Evolutionary conservation across 2,797 vertebrate species (phyloP).

Genomic region (Furcifer pardalis): DNA sequence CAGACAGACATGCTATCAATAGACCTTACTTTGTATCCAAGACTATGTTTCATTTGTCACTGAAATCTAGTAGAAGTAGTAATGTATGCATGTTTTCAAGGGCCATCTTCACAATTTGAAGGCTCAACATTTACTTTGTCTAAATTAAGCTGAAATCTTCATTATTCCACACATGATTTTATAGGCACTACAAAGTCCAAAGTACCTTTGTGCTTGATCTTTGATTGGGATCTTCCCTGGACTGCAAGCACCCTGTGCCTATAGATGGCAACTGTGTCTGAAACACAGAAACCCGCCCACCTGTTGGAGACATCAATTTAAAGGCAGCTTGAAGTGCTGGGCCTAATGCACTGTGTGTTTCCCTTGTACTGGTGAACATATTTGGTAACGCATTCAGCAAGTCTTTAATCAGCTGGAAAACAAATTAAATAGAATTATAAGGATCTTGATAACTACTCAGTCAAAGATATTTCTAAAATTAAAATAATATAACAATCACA

Average conservation of each 20-base stretch:
- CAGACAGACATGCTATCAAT: background rate
- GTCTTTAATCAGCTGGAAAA: slow-evolving; percentile 90
- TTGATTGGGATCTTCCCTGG: slow-evolving; percentile 95
- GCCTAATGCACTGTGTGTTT: slow-evolving; percentile 94
- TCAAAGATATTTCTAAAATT: background rate
- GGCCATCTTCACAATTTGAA: background rate
- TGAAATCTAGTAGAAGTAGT: background rate
- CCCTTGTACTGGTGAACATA: slow-evolving; percentile 91
- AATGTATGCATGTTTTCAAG: background rate
- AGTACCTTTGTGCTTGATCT: slow-evolving; percentile 95
- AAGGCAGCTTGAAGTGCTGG: slow-evolving; percentile 94
- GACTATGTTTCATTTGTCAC: background rate
- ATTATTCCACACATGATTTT: background rate
- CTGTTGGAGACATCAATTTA: slow-evolving; percentile 95
- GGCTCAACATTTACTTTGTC: background rate
- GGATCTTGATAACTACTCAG: background rate
- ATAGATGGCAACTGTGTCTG: slow-evolving; percentile 94
- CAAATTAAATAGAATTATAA: slow-evolving; percentile 42
- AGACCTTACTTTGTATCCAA: background rate
- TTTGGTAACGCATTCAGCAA: slow-evolving; percentile 86
- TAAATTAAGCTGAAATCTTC: background rate
- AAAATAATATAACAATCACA: background rate
- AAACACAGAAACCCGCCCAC: slow-evolving; percentile 93
- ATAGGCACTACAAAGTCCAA: slow-evolving; percentile 26
- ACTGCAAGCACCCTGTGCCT: slow-evolving; percentile 89